Base-by-base conservation (phyloP, 2,888 invertebrate genomes). In the Drosophila anomalata region DNA sequence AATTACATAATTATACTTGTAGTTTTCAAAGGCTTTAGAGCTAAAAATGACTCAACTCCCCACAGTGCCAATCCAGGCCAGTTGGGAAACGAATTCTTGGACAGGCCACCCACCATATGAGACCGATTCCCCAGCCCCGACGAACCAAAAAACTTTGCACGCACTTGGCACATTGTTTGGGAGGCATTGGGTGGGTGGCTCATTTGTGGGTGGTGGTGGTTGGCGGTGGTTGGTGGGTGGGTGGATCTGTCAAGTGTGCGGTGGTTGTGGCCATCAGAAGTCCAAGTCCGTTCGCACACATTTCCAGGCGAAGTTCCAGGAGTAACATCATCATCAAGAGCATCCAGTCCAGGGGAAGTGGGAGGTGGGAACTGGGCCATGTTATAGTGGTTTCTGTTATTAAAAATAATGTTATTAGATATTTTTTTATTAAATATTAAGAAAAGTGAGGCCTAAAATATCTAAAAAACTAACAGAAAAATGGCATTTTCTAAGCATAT, bases 91-190 rank as follows among this genome's bases (percentile, higher is more conserved):
- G 41, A 11, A 41, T 62, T 62, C 63, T 26, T 48, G 51, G 70
- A 46, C 46, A 39, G 65, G 17, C 44, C 44, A 31, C 14, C 42
- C 24, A 52, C 46, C 65, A 65, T 54, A 65, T 65, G 65, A 53
- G 67, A 67, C 67, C 67, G 61, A 42, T 48, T n/a, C n/a, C n/a
- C n/a, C n/a, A n/a, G 52, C 63, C 62, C 62, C 62, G 33, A 69
- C 71, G 71, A 62, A 62, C 50, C 50, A 52, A 70, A 70, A 66
- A 71, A 71, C 71, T 73, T 73, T 71, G 48, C 71, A 73, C 57
- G 73, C 71, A 71, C 73, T 68, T 67, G 73, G 66, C 73, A 71
- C 66, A 65, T 71, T 71, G 66, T 71, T 57, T 26, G 31, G 46
- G 12, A 5, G 58, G 52, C 9, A 26, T 3, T 14, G 31, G 6